phyloP scores from a whole-genome alignment of 2,113 vertebrate genomes.

The Vicugna pacos region DNA sequence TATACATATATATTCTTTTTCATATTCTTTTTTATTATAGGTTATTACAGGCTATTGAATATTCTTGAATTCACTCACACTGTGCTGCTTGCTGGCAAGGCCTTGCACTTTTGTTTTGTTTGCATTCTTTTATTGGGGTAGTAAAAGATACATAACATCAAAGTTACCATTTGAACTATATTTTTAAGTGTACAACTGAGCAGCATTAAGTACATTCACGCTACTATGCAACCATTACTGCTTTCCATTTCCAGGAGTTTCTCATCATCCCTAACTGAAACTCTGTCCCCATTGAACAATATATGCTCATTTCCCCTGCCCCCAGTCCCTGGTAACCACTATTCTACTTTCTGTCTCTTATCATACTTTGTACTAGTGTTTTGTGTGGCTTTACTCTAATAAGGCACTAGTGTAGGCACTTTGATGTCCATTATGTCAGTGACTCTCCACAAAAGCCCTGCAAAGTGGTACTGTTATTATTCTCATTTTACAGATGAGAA shows the following conservation, averaged over 20 bases:
- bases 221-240: neutral
- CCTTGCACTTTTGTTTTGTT: too few relatives aligned
- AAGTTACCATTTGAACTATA: too few relatives aligned
- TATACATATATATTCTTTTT: too few relatives aligned
- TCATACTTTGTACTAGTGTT: neutral
- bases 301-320: neutral
- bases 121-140: too few relatives aligned
- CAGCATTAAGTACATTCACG: neutral
- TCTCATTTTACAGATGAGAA: neutral
- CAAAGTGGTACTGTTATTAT: neutral
- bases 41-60: neutral
- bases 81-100: too few relatives aligned
- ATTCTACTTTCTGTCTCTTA: neutral
- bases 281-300: neutral
- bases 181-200: neutral
- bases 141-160: too few relatives aligned
- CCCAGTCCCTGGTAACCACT: neutral
- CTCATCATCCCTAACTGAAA: neutral
- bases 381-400: neutral
- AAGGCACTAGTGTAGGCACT: neutral
- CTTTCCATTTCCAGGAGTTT: neutral
- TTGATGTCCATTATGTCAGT: neutral
- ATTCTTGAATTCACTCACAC: too few relatives aligned
- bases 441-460: neutral
- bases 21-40: too few relatives aligned